Evolutionary conservation across 2,113 vertebrate species (phyloP).

Genomic region (Microcebus ravelobensis): DNA sequence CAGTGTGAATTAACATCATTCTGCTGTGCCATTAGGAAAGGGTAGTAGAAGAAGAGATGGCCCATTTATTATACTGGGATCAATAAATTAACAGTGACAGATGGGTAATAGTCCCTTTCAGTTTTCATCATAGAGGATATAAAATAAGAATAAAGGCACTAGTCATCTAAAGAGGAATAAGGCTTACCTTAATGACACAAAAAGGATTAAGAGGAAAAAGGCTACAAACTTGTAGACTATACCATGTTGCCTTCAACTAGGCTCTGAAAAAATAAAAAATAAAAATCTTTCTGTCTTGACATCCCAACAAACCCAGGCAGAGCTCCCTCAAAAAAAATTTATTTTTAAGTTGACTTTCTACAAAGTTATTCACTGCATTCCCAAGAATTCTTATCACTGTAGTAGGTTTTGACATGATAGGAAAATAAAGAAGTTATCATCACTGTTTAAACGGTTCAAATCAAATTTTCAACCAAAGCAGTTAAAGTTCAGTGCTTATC

Average conservation of each 20-base stretch:
- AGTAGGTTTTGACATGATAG: not conserved
- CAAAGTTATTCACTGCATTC: not conserved
- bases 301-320: not conserved
- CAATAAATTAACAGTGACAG: not conserved
- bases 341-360: not conserved
- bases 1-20: not conserved
- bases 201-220: not conserved
- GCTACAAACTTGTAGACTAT: not conserved
- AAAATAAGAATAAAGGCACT: not conserved
- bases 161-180: not conserved
- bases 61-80: not conserved
- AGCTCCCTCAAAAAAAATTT: not conserved
- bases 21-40: not conserved
- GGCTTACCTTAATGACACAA: not conserved
- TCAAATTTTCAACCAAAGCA: not conserved
- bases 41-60: not conserved
- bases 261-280: not conserved
- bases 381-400: constrained; percentile 17
- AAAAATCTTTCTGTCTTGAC: not conserved
- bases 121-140: not conserved
- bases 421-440: not conserved
- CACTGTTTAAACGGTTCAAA: not conserved
- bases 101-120: not conserved
- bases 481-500: not conserved
- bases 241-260: not conserved